Evolutionary conservation across 2,113 vertebrate species (phyloP), one percentile per base, ranked within the genome.

Genomic region (Carettochelys insculpta): DNA sequence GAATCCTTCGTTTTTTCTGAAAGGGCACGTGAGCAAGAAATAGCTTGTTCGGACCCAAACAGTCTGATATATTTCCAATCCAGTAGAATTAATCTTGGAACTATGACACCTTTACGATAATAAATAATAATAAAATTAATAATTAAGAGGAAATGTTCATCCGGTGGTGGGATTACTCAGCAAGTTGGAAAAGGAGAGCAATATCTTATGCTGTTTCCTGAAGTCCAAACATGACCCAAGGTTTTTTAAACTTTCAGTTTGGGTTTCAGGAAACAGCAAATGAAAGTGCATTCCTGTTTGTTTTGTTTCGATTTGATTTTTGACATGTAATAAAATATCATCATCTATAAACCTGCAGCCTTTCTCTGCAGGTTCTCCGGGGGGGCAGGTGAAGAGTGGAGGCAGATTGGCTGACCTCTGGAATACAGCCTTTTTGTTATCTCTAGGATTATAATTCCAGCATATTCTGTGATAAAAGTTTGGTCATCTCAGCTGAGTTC

Each of bases 261-360:
- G 52, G 90, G 95, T 97, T 97, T 97, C 95, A 97, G 96, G 96
- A 97, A 97, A 80, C 94, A 94, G 95, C 93, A 93, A 94, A 94
- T 96, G 96, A 95, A 96, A 95, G 83, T 88, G 92, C 95, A 95
- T 97, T 96, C 96, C 95, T 96, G 71, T 77, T 47, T n/a, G 4
- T n/a, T n/a, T n/a, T 58, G 27, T 56, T 48, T 54, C 16, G 38
- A 77, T 85, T 95, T 25, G n/a, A n/a, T 77, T 90, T 92, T 88
- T 84, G 94, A 91, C 93, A 41, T 68, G 87, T 85, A 95, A 88
- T 96, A 93, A 96, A 95, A 95, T 94, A 95, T 96, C 95, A 94
- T 95, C 94, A 95, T 93, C 89, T 96, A 86, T 93, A 80, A 90
- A 92, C 71, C 94, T 96, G 93, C 0, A 80, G 94, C 56, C 92